Evolutionary conservation across 2,113 vertebrate genomes (phyloP), one percentile per base, ranked within the genome.

Genomic region (Cacatua alba): DNA sequence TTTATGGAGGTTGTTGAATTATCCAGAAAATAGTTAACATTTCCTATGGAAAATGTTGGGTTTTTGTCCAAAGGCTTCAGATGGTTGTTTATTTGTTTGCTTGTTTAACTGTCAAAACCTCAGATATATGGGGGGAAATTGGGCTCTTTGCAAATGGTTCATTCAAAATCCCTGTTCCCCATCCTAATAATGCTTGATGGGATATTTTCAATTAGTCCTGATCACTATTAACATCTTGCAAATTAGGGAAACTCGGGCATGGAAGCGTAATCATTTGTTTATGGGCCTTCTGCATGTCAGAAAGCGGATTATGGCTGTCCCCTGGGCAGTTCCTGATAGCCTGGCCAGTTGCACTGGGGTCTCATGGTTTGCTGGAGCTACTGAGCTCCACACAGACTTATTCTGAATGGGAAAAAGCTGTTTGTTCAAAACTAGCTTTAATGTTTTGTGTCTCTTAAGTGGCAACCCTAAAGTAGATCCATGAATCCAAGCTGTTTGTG

Each of bases 161-260:
- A 37, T 86, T 92, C 39, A 39, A 86, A 96, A 81, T 71, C 88
- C 95, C 82, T 21, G 20, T 81, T 97, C 86, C 92, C 95, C 51
- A 79, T 92, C 77, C 76, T 94, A 94, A 96, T 96, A 96, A 92
- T 9, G 52, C 33, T 93, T 86, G 95, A 90, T 96, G 93, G 95
- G 90, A 93, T 96, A 93, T 97, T 97, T 97, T 95, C 92, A 96
- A 96, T 96, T 96, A 96, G 90, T 48, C 76, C 39, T 0, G 70
- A 95, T 95, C 70, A 31, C 95, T 96, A 96, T 96, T 93, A 94
- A 35, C 52, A 6, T 94, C 96, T 91, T 90, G 77, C 76, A 95
- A 90, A 96, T 95, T 33, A 95, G 65, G 65, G 52, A 91, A 86
- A 91, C 62, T 84, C 62, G 5, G 77, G 83, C 96, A 90, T 83